These are phyloP conservation scores for Hemitrygon akajei DNA, from an alignment of 2,797 vertebrate genomes.

Conservation along the genomic window DNA sequence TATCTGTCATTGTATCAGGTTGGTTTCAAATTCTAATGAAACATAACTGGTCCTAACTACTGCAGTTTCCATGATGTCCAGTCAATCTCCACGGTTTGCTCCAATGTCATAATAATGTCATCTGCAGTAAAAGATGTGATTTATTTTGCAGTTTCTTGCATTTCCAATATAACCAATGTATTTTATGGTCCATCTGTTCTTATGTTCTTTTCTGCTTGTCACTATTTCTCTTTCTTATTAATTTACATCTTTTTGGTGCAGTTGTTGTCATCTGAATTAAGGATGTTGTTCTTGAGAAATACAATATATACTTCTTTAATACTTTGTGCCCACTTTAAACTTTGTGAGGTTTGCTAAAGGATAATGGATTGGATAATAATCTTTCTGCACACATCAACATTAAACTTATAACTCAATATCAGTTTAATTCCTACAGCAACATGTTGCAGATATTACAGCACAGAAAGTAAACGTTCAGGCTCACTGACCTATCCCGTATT, in stretches of 20 bases:
- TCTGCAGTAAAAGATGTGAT: background rate
- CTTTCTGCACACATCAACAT: background rate
- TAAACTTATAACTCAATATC: background rate
- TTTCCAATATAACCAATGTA: background rate
- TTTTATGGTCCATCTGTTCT: background rate
- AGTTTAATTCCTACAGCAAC: too few species aligned
- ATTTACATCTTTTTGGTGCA: background rate
- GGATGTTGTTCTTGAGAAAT: background rate
- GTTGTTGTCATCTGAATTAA: background rate
- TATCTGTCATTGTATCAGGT: background rate
- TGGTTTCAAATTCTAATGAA: background rate
- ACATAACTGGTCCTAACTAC: background rate
- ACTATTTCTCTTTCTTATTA: background rate
- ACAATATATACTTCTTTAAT: background rate
- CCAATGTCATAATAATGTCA: conserved; percentile 5
- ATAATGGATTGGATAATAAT: background rate
- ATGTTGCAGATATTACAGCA: background rate
- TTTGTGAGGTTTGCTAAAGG: background rate
- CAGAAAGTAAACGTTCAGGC: background rate
- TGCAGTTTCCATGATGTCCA: background rate
- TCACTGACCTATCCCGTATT: background rate
- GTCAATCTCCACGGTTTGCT: background rate
- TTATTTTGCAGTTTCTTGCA: conserved; percentile 10
- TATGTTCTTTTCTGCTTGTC: background rate
- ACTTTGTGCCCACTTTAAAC: background rate